Percentiles rank a stretch among this genome's conserved stretches.
Evolutionary conservation across 1,140 invertebrate genomes (phyloP).

Genomic region (Elysia chlorotica): DNA sequence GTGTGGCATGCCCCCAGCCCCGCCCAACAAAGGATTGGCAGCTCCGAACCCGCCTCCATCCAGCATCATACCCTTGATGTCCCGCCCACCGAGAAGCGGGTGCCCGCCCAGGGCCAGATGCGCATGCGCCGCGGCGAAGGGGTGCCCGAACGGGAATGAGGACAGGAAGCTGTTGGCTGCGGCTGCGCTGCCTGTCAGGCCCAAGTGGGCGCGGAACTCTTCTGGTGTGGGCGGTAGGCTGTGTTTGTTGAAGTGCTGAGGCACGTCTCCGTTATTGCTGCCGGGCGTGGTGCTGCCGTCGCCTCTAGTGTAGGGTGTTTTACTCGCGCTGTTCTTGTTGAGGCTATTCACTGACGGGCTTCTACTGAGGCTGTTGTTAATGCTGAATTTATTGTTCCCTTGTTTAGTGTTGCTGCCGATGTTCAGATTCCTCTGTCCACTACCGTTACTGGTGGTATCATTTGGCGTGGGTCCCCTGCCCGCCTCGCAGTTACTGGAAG

Average conservation of each 20-base stretch:
- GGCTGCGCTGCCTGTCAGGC: constrained; percentile 12
- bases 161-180: constrained; percentile 21
- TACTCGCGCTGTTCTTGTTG: not conserved
- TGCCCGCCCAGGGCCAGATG: constrained; percentile 23
- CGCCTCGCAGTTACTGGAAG: not conserved
- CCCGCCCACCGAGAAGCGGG: constrained; percentile 9
- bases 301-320: not conserved
- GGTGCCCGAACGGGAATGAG: constrained; percentile 17
- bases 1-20: constrained; percentile 17
- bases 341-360: too few species aligned
- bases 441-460: not conserved
- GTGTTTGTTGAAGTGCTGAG: too few species aligned
- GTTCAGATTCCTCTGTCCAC: not conserved
- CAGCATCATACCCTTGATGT: constrained; percentile 12
- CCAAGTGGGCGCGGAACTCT: constrained; percentile 12
- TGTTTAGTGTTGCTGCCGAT: too few species aligned
- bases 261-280: not conserved
- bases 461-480: not conserved
- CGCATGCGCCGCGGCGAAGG: constrained; percentile 19
- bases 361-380: not conserved
- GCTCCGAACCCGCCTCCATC: too few species aligned
- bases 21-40: too few species aligned
- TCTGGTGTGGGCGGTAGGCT: constrained; percentile 3
- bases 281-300: not conserved
- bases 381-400: not conserved